Base-by-base conservation (phyloP, 1,140 invertebrate species). In the Meteorus sp. region DNA sequence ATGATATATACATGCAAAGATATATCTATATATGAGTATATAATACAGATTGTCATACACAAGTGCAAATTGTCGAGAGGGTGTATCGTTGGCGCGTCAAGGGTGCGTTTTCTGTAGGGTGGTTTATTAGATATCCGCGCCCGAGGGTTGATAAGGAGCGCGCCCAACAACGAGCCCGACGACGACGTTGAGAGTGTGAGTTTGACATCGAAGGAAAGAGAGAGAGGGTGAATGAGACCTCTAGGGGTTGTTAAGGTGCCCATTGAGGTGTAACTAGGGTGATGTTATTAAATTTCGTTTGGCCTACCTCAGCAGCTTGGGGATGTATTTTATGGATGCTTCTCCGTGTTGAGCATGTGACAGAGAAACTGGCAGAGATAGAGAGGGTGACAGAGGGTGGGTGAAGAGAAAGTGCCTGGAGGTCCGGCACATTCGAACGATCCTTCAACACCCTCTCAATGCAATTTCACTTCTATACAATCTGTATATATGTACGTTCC, bases 201-300 rank as follows among this genome's bases (percentile, higher is more conserved):
- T 11, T 35, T 27, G 44, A 19, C 29, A 35, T 19, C n/a, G 19
- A 19, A 45, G 17, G 57, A 56, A 59, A 44, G 47, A 44, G 41
- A 43, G 25, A 54, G 41, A 57, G 3, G 37, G 48, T 47, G 35
- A 27, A 60, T 65, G 53, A 64, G 64, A 64, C 69, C 71, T 66
- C 64, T 65, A 64, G 69, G 74, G 77, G 78, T 80, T 79, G 78
- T 80, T 80, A 80, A 79, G 77, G 77, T 80, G 76, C 73, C 76
- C 71, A 79, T 80, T 80, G 77, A 80, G 77, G 78, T 79, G 78
- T 80, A 79, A 80, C 78, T 78, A 80, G 78, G 77, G 78, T 74
- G 74, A 79, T 80, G 76, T 79, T 80, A 80, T 80, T 80, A 80
- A 80, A 80, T 80, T 80, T 80, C 75, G 74, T 76, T 78, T 69